These are phyloP conservation scores for Myotis lucifugus DNA, from an alignment of 2,113 vertebrate genomes.

Conservation along the genomic window DNA sequence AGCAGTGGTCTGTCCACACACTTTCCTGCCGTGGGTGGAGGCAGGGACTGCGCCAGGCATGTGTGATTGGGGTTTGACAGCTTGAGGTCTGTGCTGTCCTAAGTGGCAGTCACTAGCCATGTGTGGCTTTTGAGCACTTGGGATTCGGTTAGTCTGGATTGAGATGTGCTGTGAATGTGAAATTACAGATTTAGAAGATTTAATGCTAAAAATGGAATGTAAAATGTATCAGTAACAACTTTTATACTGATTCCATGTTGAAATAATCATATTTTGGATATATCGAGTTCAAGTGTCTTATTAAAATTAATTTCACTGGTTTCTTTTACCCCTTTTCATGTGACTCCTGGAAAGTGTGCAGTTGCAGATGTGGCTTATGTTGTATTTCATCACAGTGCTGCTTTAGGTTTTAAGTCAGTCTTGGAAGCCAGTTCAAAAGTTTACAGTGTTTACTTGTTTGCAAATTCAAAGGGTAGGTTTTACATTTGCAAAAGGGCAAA, in stretches of 20 bases:
- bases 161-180: constrained; percentile 25
- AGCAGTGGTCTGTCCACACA: neutral
- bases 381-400: neutral
- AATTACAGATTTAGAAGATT: neutral
- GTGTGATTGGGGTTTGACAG: neutral
- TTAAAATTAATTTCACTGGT: neutral
- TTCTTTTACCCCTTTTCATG: neutral
- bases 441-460: neutral
- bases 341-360: neutral
- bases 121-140: neutral
- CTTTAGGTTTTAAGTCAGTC: neutral
- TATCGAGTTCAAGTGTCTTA: neutral
- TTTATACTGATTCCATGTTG: neutral
- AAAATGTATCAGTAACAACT: neutral
- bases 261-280: constrained; percentile 9
- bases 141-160: neutral
- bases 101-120: neutral
- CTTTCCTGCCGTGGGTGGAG: neutral
- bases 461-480: neutral
- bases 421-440: neutral
- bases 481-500: neutral
- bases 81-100: neutral
- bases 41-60: neutral
- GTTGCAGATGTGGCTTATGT: neutral
- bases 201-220: neutral